Evolutionary conservation across 2,797 vertebrate genomes (phyloP).

Genomic region (Dicrostonyx torquatus): DNA sequence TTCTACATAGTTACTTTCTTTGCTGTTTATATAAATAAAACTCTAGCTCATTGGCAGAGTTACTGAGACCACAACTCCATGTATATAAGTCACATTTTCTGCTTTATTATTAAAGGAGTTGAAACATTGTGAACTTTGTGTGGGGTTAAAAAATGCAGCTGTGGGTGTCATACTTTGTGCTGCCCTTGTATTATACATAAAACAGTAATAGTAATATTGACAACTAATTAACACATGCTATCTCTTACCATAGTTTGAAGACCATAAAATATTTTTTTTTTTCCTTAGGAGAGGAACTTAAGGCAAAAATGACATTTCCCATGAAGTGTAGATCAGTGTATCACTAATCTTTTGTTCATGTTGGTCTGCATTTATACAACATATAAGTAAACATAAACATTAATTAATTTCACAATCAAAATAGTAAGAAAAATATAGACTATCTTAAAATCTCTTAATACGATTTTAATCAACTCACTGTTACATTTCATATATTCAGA

Average conservation of each 20-base stretch:
- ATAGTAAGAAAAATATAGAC: neutral
- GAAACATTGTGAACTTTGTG: neutral
- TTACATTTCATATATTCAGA: neutral
- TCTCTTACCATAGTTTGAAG: neutral
- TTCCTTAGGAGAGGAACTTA: neutral
- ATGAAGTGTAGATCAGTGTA: neutral
- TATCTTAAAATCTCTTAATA: slow-evolving; percentile 3
- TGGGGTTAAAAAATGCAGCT: neutral
- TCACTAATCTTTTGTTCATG: neutral
- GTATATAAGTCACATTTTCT: neutral
- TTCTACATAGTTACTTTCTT: neutral
- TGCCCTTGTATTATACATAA: neutral
- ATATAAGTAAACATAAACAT: neutral
- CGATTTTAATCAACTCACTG: neutral
- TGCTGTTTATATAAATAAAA: neutral
- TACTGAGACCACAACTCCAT: neutral
- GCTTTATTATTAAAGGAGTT: neutral
- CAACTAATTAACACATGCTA: neutral
- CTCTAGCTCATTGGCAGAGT: neutral
- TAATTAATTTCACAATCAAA: neutral
- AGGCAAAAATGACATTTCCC: neutral
- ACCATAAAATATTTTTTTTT: neutral
- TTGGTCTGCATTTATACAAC: neutral
- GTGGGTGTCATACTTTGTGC: neutral
- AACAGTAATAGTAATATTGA: neutral